A percentile compares a stretch with the other conserved stretches of the same genome.
Evolutionary conservation across 2,797 vertebrate species (phyloP).

Genomic region (Remorina albescens): DNA sequence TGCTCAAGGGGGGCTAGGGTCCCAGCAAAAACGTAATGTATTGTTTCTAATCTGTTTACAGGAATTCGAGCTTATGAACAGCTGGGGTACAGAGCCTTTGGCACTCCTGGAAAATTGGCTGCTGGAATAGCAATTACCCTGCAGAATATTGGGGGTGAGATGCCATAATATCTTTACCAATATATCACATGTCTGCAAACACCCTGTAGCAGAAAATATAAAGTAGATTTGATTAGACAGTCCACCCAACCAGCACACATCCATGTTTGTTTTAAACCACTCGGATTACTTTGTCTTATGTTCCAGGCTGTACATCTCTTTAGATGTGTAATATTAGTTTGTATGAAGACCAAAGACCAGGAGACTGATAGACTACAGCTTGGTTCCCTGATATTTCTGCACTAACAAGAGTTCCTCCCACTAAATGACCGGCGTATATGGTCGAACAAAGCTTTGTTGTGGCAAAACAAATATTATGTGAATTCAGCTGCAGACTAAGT

Average conservation of each 20-base stretch:
- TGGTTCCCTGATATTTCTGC: no score
- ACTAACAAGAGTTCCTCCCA: slow-evolving; percentile 20
- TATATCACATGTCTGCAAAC: slow-evolving; percentile 18
- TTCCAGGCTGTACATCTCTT: slow-evolving; percentile 6
- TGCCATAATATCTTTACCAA: slow-evolving; percentile 6
- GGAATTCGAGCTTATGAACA: slow-evolving; percentile 96
- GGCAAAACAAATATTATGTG: background rate
- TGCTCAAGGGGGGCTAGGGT: background rate
- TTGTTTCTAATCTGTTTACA: slow-evolving; percentile 68
- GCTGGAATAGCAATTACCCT: slow-evolving; percentile 94
- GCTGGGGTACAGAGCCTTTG: slow-evolving; percentile 93
- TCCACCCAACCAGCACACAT: background rate
- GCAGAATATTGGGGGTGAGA: slow-evolving; percentile 95
- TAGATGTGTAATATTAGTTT: slow-evolving; percentile 4
- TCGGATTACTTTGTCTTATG: slow-evolving; percentile 22
- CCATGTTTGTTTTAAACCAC: background rate
- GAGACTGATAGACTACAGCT: no score
- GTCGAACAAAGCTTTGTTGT: background rate
- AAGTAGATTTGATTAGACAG: slow-evolving; percentile 18
- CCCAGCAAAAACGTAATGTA: slow-evolving; percentile 16
- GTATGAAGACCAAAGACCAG: slow-evolving; percentile 9
- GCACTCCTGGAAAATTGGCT: slow-evolving; percentile 93
- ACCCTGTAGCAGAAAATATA: slow-evolving; percentile 15
- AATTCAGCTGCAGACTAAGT: background rate
- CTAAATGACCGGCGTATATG: slow-evolving; percentile 1